phyloP scores from a whole-genome alignment of 53 echinoderm and acorn worm species.

The Holothuria leucospilota region DNA sequence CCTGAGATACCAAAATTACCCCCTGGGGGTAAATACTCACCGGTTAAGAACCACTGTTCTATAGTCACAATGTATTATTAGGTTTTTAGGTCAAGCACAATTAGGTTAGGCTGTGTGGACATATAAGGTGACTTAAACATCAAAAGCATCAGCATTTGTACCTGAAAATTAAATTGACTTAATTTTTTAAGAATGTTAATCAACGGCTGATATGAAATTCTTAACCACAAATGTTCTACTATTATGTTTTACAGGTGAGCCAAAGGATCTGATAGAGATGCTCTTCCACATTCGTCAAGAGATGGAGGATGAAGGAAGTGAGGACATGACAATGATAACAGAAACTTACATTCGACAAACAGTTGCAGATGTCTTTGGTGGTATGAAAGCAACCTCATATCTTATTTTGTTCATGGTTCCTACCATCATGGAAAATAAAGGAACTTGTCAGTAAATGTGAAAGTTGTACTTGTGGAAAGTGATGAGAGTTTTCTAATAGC shows the following conservation, averaged over 20 bases:
- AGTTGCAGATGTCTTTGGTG: slow-evolving; percentile 2
- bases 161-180: not conserved
- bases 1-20: too few relatives aligned
- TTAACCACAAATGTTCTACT: not conserved
- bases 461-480: too few relatives aligned
- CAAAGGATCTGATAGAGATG: slow-evolving; percentile 17
- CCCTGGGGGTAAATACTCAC: too few relatives aligned
- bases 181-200: not conserved
- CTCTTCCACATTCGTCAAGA: not conserved
- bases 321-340: slow-evolving; percentile 26
- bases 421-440: too few relatives aligned
- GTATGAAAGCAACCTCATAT: not conserved
- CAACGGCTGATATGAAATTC: not conserved
- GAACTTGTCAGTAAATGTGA: too few relatives aligned
- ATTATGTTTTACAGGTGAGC: not conserved
- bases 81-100: too few relatives aligned
- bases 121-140: too few relatives aligned
- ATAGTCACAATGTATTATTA: too few relatives aligned
- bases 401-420: too few relatives aligned
- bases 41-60: too few relatives aligned
- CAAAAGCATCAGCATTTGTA: not conserved
- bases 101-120: too few relatives aligned
- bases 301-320: slow-evolving; percentile 21
- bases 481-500: too few relatives aligned
- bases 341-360: slow-evolving; percentile 23